Percentiles rank a stretch among this genome's conserved stretches.
Evolutionary conservation across 2,888 invertebrate genomes (phyloP).

Genomic region (Melanostoma scalare): DNA sequence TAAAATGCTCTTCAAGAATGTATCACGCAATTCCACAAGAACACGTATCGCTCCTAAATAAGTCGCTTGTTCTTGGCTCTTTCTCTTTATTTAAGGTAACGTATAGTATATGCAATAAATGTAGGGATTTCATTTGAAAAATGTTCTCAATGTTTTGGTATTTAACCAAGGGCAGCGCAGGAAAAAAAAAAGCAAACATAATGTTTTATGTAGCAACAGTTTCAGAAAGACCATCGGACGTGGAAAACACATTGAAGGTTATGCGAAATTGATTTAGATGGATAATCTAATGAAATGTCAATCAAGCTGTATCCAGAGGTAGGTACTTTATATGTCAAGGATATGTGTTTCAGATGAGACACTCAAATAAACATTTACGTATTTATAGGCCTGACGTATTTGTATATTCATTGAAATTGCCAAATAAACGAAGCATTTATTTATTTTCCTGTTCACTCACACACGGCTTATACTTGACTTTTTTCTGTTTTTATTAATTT

Average conservation of each 20-base stretch:
- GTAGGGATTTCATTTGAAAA: background rate
- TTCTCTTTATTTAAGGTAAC: conserved; percentile 3
- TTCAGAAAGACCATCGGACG: background rate
- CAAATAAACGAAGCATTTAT: background rate
- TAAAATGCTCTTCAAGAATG: conserved; percentile 1
- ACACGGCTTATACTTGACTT: conserved; percentile 44
- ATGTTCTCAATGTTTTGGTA: conserved; percentile 38
- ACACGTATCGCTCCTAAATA: conserved; percentile 48
- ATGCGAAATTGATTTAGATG: conserved; percentile 24
- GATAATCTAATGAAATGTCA: conserved; percentile 33
- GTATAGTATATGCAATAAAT: background rate
- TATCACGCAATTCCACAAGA: conserved; percentile 16
- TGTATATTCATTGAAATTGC: no score
- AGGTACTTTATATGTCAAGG: background rate
- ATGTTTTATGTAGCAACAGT: background rate
- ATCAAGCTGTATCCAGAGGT: background rate
- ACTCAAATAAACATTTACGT: background rate
- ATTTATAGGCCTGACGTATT: no score
- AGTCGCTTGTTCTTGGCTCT: conserved; percentile 24
- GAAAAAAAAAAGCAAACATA: conserved; percentile 19
- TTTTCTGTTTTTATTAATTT: conserved; percentile 39
- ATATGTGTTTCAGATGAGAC: background rate
- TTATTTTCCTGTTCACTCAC: background rate
- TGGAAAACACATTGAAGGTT: conserved; percentile 12
- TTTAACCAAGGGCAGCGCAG: conserved; percentile 7